Evolutionary conservation across 2,797 vertebrate species (phyloP).

Genomic region (Galagoides demidoff): DNA sequence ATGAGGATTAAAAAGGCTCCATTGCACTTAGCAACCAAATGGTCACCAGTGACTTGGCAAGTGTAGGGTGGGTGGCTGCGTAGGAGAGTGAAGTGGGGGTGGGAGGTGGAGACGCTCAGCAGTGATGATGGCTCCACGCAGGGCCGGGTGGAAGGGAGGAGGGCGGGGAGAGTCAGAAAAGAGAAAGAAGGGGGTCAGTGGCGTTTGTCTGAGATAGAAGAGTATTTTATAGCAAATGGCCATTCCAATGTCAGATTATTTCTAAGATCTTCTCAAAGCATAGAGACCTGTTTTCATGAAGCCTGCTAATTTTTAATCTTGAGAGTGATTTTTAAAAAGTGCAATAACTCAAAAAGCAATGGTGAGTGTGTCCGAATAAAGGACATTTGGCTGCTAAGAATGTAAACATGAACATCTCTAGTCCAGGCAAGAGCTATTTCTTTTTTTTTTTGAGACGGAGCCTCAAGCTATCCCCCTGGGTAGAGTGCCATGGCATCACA

Average conservation of each 20-base stretch:
- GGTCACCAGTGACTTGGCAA: neutral
- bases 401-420: neutral
- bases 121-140: neutral
- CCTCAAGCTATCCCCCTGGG: too few relatives aligned
- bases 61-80: neutral
- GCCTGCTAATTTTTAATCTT: neutral
- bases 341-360: neutral
- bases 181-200: neutral
- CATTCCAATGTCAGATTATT: neutral
- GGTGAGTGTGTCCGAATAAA: neutral
- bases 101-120: neutral
- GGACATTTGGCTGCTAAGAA: neutral
- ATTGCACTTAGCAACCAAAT: neutral
- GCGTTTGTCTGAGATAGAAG: neutral
- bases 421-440: neutral
- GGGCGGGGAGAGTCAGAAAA: neutral
- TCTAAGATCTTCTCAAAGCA: neutral
- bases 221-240: neutral
- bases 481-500: too few relatives aligned
- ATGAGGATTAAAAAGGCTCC: neutral
- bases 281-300: neutral
- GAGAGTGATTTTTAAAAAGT: neutral
- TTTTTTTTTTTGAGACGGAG: too few relatives aligned
- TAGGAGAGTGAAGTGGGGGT: neutral
- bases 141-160: neutral